A percentile compares a stretch with the other conserved stretches of the same genome.
phyloP scores from a whole-genome alignment of 2,113 vertebrate genomes.

The Oncorhynchus nerka region DNA sequence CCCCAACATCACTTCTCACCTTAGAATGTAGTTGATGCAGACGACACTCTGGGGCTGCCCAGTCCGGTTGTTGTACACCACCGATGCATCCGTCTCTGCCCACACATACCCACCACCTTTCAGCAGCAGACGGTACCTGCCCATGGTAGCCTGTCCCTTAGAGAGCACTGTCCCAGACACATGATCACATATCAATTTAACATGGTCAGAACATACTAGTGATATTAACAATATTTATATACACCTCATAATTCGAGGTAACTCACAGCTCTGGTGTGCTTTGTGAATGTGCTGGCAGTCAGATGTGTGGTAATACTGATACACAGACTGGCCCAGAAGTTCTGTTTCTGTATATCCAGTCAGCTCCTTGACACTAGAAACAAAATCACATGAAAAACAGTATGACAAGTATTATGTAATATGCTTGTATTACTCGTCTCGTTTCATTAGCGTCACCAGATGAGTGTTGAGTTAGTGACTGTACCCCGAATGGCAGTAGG shows the following conservation, averaged over 20 bases:
- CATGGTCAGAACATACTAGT: neutral
- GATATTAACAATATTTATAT: neutral
- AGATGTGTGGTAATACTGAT: constrained; percentile 50
- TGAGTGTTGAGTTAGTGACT: neutral
- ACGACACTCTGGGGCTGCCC: constrained; percentile 47
- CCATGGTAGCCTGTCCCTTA: constrained; percentile 50
- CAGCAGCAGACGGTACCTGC: constrained; percentile 54
- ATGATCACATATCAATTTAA: neutral
- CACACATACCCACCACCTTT: constrained; percentile 55
- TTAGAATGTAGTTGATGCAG: constrained; percentile 60
- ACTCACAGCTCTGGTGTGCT: constrained; percentile 49
- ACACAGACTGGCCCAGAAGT: constrained; percentile 53
- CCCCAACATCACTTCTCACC: constrained; percentile 33
- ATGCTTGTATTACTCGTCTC: neutral
- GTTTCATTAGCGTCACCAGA: neutral
- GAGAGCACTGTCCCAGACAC: constrained; percentile 49
- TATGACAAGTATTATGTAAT: neutral
- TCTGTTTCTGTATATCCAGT: constrained; percentile 49
- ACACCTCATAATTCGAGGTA: neutral
- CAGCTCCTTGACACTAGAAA: constrained; percentile 46
- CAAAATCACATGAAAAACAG: neutral
- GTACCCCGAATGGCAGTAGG: constrained; percentile 55
- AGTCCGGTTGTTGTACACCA: constrained; percentile 40
- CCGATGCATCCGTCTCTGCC: constrained; percentile 52
- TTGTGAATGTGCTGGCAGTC: constrained; percentile 49